Conservation (phyloP, 2,888 invertebrate genomes). For the Diarsia rubi region DNA sequence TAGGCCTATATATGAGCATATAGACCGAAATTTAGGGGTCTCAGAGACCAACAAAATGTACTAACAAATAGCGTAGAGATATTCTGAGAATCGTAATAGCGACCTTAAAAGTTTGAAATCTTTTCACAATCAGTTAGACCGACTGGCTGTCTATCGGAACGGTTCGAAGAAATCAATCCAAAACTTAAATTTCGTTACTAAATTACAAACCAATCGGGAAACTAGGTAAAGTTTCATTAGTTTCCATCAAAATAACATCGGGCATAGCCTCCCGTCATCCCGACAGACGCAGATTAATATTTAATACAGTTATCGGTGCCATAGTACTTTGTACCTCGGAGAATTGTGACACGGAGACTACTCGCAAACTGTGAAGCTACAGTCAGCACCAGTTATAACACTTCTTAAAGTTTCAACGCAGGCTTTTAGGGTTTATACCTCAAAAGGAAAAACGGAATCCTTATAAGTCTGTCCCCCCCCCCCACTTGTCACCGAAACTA, state of each 20-base stretch:
- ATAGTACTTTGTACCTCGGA: conserved; percentile 29
- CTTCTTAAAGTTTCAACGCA: too few species aligned
- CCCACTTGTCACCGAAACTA: too few species aligned
- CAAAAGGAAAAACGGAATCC: too few species aligned
- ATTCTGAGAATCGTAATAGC: background rate
- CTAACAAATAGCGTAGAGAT: background rate
- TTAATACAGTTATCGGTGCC: conserved; percentile 47
- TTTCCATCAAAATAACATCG: conserved; percentile 48
- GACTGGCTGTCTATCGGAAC: background rate
- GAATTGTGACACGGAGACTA: conserved; percentile 23
- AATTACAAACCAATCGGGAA: background rate
- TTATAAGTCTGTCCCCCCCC: too few species aligned
- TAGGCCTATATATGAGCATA: background rate
- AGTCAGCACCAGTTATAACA: too few species aligned
- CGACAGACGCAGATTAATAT: conserved; percentile 51
- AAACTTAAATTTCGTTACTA: background rate
- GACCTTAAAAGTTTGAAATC: background rate
- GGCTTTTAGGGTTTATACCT: too few species aligned
- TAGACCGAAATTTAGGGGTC: background rate
- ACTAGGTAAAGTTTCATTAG: conserved; percentile 42
- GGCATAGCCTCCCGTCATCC: conserved; percentile 14
- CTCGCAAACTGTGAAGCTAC: background rate
- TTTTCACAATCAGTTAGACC: background rate
- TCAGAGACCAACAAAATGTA: background rate
- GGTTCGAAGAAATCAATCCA: background rate